Evolutionary conservation across 2,113 vertebrate species (phyloP).

Genomic region (Melospiza melodia): DNA sequence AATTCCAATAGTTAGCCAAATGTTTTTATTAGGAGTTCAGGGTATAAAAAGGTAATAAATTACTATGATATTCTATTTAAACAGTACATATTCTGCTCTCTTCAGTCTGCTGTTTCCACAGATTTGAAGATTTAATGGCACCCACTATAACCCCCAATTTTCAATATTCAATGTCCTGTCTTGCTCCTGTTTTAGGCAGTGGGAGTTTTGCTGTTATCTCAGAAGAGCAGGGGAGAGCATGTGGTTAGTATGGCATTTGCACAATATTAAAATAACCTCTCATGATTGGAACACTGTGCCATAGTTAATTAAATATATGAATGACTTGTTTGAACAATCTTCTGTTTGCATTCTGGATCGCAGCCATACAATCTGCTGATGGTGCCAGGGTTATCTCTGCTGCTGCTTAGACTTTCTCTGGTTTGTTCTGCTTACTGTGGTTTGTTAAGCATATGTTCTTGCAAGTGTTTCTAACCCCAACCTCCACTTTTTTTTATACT

Average conservation of each 20-base stretch:
- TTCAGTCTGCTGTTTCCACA: constrained; percentile 13
- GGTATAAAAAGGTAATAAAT: background rate
- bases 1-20: background rate
- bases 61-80: background rate
- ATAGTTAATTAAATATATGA: constrained; percentile 62
- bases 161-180: background rate
- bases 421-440: constrained; percentile 42
- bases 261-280: constrained; percentile 63
- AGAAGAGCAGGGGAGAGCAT: constrained; percentile 28
- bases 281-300: constrained; percentile 51
- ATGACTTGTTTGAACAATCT: constrained; percentile 65
- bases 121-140: background rate
- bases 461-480: constrained; percentile 39
- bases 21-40: background rate
- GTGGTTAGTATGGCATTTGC: constrained; percentile 38
- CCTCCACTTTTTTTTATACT: constrained; percentile 47
- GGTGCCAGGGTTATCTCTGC: constrained; percentile 53
- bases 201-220: constrained; percentile 34
- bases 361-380: constrained; percentile 59
- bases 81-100: background rate
- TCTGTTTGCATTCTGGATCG: constrained; percentile 53
- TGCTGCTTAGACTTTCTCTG: constrained; percentile 31
- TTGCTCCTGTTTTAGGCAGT: constrained; percentile 22
- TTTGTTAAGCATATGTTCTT: constrained; percentile 44
- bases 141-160: background rate